These are phyloP conservation scores for Cryptops parisi DNA, from an alignment of 2,888 invertebrate genomes.

Conservation along the genomic window DNA sequence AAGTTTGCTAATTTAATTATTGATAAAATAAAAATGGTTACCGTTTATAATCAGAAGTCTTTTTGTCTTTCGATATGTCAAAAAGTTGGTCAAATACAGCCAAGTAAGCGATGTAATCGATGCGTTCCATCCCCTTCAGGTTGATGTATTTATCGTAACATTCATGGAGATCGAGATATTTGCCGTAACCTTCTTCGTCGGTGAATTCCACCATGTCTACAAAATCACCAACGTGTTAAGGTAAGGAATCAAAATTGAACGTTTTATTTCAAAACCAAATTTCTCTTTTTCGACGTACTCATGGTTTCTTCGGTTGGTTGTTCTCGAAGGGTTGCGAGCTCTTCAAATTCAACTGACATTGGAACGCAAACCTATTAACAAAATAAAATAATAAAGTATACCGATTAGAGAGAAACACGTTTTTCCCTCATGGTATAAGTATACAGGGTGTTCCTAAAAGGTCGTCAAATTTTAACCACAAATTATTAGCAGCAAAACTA, in stretches of 20 bases:
- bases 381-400: slow-evolving; percentile 1
- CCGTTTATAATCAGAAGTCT: slow-evolving; percentile 44
- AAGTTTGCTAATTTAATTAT: background rate
- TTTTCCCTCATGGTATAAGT: no score
- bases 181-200: slow-evolving; percentile 98
- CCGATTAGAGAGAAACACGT: no score
- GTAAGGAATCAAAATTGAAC: slow-evolving; percentile 6
- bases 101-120: slow-evolving; percentile 92
- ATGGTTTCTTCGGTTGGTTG: slow-evolving; percentile 75
- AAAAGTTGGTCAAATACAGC: slow-evolving; percentile 88
- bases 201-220: slow-evolving; percentile 83
- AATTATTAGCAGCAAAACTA: background rate
- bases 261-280: no score
- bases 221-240: no score
- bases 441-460: background rate
- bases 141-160: slow-evolving; percentile 94
- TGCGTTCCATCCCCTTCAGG: slow-evolving; percentile 77
- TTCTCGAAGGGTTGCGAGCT: slow-evolving; percentile 72
- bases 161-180: slow-evolving; percentile 92
- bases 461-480: background rate
- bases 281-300: slow-evolving; percentile 39
- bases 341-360: slow-evolving; percentile 96
- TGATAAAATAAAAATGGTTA: slow-evolving; percentile 40
- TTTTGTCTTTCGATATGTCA: slow-evolving; percentile 66
- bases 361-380: slow-evolving; percentile 66